A percentile compares a stretch with the other conserved stretches of the same genome.
phyloP scores from a whole-genome alignment of 2,113 vertebrate genomes.

The Macrotus californicus region DNA sequence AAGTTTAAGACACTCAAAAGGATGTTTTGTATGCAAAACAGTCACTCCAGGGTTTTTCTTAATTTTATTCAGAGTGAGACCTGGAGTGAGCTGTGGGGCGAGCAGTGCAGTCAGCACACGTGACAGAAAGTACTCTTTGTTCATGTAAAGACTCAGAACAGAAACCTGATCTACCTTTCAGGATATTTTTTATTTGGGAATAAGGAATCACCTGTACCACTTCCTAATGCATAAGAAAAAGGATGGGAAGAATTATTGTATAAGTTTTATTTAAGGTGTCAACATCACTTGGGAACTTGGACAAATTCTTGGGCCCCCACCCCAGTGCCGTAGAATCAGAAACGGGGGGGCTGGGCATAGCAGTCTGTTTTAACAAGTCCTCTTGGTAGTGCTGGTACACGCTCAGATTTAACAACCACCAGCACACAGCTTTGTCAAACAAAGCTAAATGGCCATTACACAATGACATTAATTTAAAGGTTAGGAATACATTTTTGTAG shows the following conservation, averaged over 20 bases:
- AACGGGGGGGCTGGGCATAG: neutral
- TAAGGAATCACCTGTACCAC: neutral
- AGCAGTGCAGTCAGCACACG: neutral
- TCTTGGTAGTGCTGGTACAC: neutral
- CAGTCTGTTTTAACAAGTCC: neutral
- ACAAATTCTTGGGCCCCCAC: neutral
- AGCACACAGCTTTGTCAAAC: neutral
- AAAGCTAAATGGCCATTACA: neutral
- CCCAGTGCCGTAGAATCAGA: neutral
- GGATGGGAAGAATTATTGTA: neutral
- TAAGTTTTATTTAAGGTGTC: neutral
- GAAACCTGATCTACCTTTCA: neutral
- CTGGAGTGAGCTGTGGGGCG: neutral
- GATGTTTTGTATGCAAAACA: neutral
- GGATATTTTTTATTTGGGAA: neutral
- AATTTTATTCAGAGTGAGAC: neutral
- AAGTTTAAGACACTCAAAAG: neutral
- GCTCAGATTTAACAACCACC: neutral
- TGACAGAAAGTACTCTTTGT: neutral
- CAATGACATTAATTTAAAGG: neutral
- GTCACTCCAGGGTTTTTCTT: neutral
- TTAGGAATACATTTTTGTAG: neutral
- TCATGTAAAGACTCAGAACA: neutral
- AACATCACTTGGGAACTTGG: neutral
- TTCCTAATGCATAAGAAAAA: neutral